Conservation (phyloP, 2,888 invertebrate genomes). For the Cerastoderma edule region DNA sequence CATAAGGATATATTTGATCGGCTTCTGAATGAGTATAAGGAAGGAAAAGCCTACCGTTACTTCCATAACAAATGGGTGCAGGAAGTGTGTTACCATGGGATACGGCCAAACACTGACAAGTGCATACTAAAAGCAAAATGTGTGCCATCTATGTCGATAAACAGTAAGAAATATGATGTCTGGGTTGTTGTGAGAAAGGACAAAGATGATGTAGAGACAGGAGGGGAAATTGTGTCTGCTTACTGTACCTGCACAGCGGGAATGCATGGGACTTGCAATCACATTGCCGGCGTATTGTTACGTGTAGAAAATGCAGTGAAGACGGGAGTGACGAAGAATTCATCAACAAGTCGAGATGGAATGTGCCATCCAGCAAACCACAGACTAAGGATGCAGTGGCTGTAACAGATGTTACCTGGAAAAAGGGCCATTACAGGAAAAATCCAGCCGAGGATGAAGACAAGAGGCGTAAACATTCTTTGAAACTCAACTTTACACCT, state of each 20-base stretch:
- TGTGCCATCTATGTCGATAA: too few relatives aligned
- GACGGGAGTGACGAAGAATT: conserved; percentile 24
- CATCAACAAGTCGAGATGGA: conserved; percentile 29
- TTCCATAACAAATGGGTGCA: conserved; percentile 1
- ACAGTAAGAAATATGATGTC: too few relatives aligned
- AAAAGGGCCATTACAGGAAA: conserved; percentile 21
- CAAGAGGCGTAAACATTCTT: neutral
- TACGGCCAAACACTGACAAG: too few relatives aligned
- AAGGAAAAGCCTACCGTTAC: conserved; percentile 19
- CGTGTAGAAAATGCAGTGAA: conserved; percentile 26
- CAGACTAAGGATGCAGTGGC: neutral
- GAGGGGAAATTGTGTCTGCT: conserved; percentile 14
- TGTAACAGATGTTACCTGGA: conserved; percentile 16
- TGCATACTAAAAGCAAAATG: too few relatives aligned
- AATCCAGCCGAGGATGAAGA: neutral
- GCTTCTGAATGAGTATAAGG: conserved; percentile 22
- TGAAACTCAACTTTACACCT: conserved; percentile 28
- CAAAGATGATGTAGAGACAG: neutral
- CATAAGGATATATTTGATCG: neutral
- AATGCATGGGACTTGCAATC: conserved; percentile 28
- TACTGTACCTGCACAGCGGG: conserved; percentile 30
- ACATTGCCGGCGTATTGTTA: conserved; percentile 17
- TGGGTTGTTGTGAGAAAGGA: too few relatives aligned
- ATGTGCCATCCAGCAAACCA: conserved; percentile 23
- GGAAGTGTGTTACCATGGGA: neutral